phyloP scores from a whole-genome alignment of 2,797 vertebrate genomes.

The Sternotherus odoratus region DNA sequence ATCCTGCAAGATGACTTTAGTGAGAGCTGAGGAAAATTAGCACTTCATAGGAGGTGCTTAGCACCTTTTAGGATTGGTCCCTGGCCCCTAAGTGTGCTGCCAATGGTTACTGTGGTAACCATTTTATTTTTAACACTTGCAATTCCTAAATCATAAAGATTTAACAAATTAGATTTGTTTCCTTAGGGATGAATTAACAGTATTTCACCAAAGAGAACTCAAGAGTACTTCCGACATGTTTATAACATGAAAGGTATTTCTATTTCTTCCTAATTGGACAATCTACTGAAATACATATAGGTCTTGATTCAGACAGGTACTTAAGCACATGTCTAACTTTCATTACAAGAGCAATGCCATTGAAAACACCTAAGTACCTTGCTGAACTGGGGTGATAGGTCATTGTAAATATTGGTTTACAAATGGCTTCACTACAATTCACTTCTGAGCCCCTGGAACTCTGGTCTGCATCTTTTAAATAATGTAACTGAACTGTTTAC shows the following conservation, averaged over 20 bases:
- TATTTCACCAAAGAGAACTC: slow-evolving; percentile 5
- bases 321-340: slow-evolving; percentile 12
- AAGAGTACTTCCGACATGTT: background rate
- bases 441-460: slow-evolving; percentile 29
- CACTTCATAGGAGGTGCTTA: background rate
- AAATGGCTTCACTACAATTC: slow-evolving; percentile 20
- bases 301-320: slow-evolving; percentile 3
- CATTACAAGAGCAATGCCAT: slow-evolving; percentile 8
- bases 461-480: slow-evolving; percentile 26
- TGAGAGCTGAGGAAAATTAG: background rate
- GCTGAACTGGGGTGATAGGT: background rate
- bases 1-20: background rate
- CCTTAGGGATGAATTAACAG: background rate
- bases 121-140: background rate
- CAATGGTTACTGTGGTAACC: background rate
- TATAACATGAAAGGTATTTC: background rate
- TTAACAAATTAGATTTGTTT: background rate
- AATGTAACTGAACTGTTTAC: slow-evolving; percentile 23
- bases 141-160: slow-evolving; percentile 13
- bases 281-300: background rate
- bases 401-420: slow-evolving; percentile 42
- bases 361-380: background rate
- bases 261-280: slow-evolving; percentile 1
- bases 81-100: background rate
- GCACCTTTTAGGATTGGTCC: background rate